Percentiles rank a stretch among this genome's conserved stretches.
phyloP scores from a whole-genome alignment of 2,797 vertebrate species.

The Euthynnus affinis region DNA sequence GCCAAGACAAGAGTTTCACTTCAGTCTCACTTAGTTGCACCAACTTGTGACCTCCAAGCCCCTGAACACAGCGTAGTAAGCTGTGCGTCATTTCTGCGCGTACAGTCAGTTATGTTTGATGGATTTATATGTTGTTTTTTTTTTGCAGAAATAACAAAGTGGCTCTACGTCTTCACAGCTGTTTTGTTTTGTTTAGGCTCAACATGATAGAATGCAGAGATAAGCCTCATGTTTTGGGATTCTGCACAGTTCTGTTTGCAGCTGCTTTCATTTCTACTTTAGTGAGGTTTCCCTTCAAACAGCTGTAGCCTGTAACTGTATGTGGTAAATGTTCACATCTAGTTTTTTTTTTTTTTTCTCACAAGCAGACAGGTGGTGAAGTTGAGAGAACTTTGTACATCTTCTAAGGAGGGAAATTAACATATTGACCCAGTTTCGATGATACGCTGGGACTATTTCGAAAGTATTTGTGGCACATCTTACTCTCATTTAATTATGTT shows the following conservation, averaged over 20 bases:
- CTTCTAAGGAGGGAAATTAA: neutral
- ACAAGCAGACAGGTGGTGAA: neutral
- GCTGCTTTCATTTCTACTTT: constrained; percentile 37
- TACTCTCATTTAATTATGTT: neutral
- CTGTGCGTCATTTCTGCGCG: neutral
- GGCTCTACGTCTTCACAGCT: constrained; percentile 2
- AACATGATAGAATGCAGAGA: neutral
- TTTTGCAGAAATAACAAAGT: neutral
- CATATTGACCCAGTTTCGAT: neutral
- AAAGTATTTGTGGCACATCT: neutral
- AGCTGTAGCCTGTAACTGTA: neutral
- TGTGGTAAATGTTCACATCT: neutral
- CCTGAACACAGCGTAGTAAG: neutral
- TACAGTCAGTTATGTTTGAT: neutral
- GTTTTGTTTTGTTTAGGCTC: constrained; percentile 10
- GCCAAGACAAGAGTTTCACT: neutral
- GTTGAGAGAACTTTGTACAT: neutral
- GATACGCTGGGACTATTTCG: neutral
- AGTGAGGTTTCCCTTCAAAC: constrained; percentile 7
- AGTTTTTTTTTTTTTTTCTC: neutral
- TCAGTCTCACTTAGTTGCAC: neutral
- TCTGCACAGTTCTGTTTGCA: neutral
- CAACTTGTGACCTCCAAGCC: constrained; percentile 1
- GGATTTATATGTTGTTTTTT: neutral
- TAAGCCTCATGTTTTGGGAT: constrained; percentile 2